Evolutionary conservation across 64 coral and sea anemone genomes (phyloP), one percentile per base, ranked within the genome.

Genomic region (Porites lutea): DNA sequence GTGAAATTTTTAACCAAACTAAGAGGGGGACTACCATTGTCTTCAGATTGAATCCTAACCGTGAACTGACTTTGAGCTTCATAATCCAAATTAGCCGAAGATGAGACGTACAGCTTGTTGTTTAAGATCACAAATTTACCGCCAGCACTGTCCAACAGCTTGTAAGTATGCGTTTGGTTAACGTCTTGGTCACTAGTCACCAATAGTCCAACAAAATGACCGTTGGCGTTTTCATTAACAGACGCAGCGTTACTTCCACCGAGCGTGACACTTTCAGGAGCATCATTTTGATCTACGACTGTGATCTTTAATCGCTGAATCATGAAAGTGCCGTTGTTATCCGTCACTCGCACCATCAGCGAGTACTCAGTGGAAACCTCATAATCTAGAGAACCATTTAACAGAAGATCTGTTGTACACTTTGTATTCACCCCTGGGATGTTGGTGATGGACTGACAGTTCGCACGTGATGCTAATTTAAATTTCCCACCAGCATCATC

Each of bases 81-180:
- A 14, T 72, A 96, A 74, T 96, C 78, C 52, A 96, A 67, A 86
- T 96, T 74, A 15, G 86, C 92, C 20, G 69, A 76, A 12, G 90
- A 78, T 13, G 90, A 96, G 50, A 96, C 95, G 52, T 89, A 90
- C 49, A 96, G 60, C 62, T 96, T 92, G 66, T 96, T 69, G 15
- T 82, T 82, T 46, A 75, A 90, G 62, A 96, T 74, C 52, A 92
- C 90, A 89, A 96, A 96, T 9, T 71, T 78, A 20, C 94, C 94
- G 78, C 37, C 77, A 48, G 89, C 90, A 78, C 92, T 86, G 65
- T 92, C 52, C 23, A 83, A 18, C 4, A 96, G 90, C n/a, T 60
- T 65, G 46, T 93, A 96, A 2, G 47, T 72, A 84, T 93, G 90
- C 50, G 71, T 72, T 23, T 96, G 95, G 14, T 45, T 72, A 37